phyloP scores from a whole-genome alignment of 2,113 vertebrate genomes.

The Quiscalus mexicanus region DNA sequence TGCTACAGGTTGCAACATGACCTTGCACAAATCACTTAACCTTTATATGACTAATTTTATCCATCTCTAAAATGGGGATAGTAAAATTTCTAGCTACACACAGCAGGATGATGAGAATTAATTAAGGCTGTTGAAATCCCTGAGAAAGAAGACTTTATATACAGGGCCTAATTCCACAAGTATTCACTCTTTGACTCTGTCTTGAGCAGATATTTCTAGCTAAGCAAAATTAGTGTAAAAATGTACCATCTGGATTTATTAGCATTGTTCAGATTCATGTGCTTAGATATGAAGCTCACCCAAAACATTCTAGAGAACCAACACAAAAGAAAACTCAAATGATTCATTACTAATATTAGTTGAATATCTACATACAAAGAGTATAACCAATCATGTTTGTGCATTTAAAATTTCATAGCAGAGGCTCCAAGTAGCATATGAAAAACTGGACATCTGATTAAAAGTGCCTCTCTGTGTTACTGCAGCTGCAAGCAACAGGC shows the following conservation, averaged over 20 bases:
- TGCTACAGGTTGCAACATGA: constrained; percentile 38
- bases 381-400: not conserved
- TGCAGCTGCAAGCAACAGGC: not conserved
- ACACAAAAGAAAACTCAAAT: not conserved
- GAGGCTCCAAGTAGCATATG: not conserved
- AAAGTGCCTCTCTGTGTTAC: not conserved
- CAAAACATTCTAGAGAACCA: not conserved
- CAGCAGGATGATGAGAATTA: constrained; percentile 42
- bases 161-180: not conserved
- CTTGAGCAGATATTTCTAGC: not conserved
- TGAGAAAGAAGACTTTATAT: not conserved
- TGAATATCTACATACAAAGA: not conserved
- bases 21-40: constrained; percentile 58
- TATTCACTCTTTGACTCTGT: not conserved
- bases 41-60: constrained; percentile 60
- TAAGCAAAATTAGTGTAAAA: constrained; percentile 1
- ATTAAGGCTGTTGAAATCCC: constrained; percentile 41
- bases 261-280: not conserved
- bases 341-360: not conserved
- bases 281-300: not conserved
- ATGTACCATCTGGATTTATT: not conserved
- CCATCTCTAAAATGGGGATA: constrained; percentile 14
- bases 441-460: not conserved
- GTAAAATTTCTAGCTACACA: constrained; percentile 48
- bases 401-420: not conserved